Percentiles rank a stretch among this genome's conserved stretches.
phyloP scores from a whole-genome alignment of 2,888 invertebrate genomes.

The Nipponacmea schrenckii region DNA sequence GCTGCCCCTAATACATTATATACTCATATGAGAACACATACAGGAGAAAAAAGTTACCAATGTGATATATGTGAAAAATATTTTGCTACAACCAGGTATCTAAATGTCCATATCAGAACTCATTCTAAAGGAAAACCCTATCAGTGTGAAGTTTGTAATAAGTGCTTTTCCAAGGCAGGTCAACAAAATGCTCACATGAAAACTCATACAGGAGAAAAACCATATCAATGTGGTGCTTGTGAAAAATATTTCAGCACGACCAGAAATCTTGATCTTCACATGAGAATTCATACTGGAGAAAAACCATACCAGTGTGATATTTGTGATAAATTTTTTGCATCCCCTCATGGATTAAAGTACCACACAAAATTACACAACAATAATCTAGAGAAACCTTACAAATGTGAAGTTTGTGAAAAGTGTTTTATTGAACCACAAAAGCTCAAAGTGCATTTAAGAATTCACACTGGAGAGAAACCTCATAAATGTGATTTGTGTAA shows the following conservation, averaged over 20 bases:
- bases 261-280: not conserved
- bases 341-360: not conserved
- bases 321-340: not conserved
- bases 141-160: too few species aligned
- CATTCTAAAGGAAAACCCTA: too few species aligned
- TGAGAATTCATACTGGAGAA: conserved; percentile 2
- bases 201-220: not conserved
- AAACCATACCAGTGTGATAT: not conserved
- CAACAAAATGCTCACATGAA: too few species aligned
- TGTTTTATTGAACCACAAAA: not conserved
- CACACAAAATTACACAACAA: not conserved
- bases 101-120: too few species aligned
- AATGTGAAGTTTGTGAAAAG: conserved; percentile 4
- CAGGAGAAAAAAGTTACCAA: too few species aligned
- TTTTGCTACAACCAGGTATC: too few species aligned
- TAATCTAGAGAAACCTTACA: not conserved
- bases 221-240: not conserved
- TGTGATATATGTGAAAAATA: too few species aligned
- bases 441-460: not conserved
- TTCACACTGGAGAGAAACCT: not conserved
- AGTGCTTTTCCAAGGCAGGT: too few species aligned
- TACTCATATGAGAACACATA: too few species aligned
- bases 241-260: not conserved
- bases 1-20: too few species aligned
- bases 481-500: not conserved